Percentiles rank a stretch among this genome's conserved stretches.
These are phyloP conservation scores for Camptogramma bilineatum DNA, from an alignment of 2,888 invertebrate genomes.

Conservation along the genomic window DNA sequence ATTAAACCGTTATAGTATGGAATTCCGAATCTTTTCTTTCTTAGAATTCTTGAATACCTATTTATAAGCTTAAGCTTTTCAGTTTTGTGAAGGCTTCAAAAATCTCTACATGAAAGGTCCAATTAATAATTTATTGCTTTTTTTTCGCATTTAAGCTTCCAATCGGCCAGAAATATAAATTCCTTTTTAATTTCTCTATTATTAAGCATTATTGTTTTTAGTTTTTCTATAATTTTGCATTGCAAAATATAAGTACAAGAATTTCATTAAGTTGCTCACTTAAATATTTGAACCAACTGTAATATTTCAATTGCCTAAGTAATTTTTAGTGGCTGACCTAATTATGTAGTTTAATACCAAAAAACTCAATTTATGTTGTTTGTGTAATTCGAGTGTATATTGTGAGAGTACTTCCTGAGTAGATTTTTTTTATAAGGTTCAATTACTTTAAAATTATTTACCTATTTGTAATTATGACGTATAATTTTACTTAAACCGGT, in stretches of 20 bases:
- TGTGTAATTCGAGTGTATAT: background rate
- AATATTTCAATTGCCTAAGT: background rate
- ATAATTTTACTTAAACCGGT: background rate
- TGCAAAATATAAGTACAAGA: background rate
- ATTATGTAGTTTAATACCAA: background rate
- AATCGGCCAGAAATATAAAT: too few species aligned
- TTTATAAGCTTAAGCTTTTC: background rate
- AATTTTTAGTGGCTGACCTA: background rate
- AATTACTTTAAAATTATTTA: too few species aligned
- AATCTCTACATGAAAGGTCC: background rate
- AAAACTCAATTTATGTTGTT: background rate
- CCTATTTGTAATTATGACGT: too few species aligned
- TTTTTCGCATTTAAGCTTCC: too few species aligned
- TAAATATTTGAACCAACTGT: background rate
- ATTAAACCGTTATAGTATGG: background rate
- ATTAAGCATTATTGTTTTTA: too few species aligned
- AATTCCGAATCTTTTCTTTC: slow-evolving; percentile 14
- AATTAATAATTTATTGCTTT: too few species aligned
- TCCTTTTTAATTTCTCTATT: too few species aligned
- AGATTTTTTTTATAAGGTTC: background rate
- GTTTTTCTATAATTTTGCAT: too few species aligned
- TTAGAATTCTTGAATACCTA: background rate
- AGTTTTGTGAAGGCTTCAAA: background rate
- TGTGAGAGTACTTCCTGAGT: background rate
- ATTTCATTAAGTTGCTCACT: background rate